Base-by-base conservation (phyloP, 2,888 invertebrate genomes). In the Leptopilina myrica region DNA sequence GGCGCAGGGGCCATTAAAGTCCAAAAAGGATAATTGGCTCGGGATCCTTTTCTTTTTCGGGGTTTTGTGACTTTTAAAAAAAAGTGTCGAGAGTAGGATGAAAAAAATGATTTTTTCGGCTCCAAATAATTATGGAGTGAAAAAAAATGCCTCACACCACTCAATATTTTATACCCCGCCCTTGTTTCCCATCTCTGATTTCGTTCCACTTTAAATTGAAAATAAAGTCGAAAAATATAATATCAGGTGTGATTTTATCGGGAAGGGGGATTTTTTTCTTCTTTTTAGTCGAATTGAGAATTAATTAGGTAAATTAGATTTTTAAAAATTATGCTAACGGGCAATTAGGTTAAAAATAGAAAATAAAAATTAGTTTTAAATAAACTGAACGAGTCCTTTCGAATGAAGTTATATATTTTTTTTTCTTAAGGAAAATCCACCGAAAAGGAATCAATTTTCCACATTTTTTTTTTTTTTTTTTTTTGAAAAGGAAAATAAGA, bases 1-100 rank as follows among this genome's bases (percentile, higher is more conserved):
- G 87, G 43, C 84, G 84, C 84, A 80, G 85, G 43, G 85, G 84
- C 86, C 89, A 89, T 89, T 89, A 89, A 89, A 88, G 88, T 86
- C 87, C 85, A 82, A 84, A 33, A 87, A 87, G 87, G 88, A 89
- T 89, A 89, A 89, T 86, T 86, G 89, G 85, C 83, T 79, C 76
- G 67, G 65, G 66, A 78, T 65, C 33, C 65, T 64, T 20, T 20
- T 78, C 76, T 79, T 43, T 43, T 78, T 49, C 49, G 56, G 43
- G 56, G 43, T 43, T 67, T 77, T 76, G 79, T 77, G 80, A 80
- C 81, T 81, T 81, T 76, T 73, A 43, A 49, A 49, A 33, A 20
- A 49, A 73, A 73, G 69, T 73, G 69, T 73, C 26, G 69, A 73
- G 64, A 33, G 76, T 1, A 11, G 20, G 77, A 81, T 67, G 15